Conservation (phyloP, 2,113 vertebrate species). For the Vimba vimba region DNA sequence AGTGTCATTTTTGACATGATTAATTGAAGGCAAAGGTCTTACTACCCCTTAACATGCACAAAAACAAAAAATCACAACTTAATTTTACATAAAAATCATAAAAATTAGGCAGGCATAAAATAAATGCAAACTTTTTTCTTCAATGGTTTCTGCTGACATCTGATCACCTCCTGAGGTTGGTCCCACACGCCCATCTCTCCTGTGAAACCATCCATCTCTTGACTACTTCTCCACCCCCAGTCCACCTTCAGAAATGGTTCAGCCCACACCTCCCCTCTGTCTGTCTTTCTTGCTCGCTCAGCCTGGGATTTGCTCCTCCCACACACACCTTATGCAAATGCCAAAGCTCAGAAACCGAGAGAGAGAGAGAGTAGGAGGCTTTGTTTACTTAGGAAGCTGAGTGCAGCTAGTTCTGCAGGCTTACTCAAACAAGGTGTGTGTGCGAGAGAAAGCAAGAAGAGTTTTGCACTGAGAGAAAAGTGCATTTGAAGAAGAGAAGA, state of each 20-base stretch:
- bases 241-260: conserved; percentile 75
- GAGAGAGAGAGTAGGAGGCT: conserved; percentile 69
- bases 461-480: conserved; percentile 44
- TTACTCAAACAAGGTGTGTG: conserved; percentile 62
- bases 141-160: background rate
- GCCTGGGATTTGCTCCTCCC: conserved; percentile 68
- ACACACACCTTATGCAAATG: conserved; percentile 84
- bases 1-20: background rate
- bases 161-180: background rate
- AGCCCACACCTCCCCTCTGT: conserved; percentile 64
- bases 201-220: conserved; percentile 31
- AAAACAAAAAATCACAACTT: no score
- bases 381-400: conserved; percentile 77
- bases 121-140: background rate
- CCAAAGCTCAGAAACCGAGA: conserved; percentile 61
- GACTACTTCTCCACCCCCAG: conserved; percentile 49
- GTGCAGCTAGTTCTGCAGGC: conserved; percentile 64
- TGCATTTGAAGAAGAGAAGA: conserved; percentile 53
- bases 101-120: background rate
- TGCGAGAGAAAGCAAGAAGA: conserved; percentile 36
- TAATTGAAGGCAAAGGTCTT: background rate
- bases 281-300: conserved; percentile 45
- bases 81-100: background rate
- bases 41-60: no score
- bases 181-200: conserved; percentile 46